Conservation (phyloP, 2,888 invertebrate species). For the Standfussiana lucernea region DNA sequence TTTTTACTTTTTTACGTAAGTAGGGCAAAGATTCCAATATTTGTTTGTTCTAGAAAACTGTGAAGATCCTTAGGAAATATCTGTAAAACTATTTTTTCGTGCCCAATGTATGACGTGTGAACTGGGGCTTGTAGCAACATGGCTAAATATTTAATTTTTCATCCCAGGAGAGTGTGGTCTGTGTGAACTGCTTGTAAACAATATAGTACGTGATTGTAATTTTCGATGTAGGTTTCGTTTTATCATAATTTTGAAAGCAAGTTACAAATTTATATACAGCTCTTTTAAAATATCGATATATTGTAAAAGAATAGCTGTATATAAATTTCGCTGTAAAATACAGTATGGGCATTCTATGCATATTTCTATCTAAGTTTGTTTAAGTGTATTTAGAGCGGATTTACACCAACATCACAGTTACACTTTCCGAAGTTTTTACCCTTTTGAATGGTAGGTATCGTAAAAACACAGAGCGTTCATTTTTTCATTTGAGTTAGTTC, state of each 20-base stretch:
- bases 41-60: conserved; percentile 51
- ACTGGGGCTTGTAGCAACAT: conserved; percentile 9
- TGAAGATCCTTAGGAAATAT: conserved; percentile 22
- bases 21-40: conserved; percentile 29
- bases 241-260: background rate
- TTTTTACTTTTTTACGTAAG: conserved; percentile 3
- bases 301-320: background rate
- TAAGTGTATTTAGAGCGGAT: background rate
- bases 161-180: conserved; percentile 37
- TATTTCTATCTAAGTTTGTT: background rate
- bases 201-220: conserved; percentile 30
- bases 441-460: background rate
- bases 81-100: conserved; percentile 38
- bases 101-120: conserved; percentile 28
- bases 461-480: background rate
- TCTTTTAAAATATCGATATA: too few relatives aligned
- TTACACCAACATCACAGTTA: too few relatives aligned
- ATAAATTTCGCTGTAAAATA: background rate
- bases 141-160: conserved; percentile 57
- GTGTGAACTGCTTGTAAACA: conserved; percentile 34
- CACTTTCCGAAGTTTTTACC: background rate
- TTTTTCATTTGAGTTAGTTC: background rate
- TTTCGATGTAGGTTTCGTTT: background rate
- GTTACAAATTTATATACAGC: too few relatives aligned
- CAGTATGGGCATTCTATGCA: background rate